A percentile compares a stretch with the other conserved stretches of the same genome.
phyloP scores from a whole-genome alignment of 2,888 invertebrate genomes.

The Stenodema calcarata region DNA sequence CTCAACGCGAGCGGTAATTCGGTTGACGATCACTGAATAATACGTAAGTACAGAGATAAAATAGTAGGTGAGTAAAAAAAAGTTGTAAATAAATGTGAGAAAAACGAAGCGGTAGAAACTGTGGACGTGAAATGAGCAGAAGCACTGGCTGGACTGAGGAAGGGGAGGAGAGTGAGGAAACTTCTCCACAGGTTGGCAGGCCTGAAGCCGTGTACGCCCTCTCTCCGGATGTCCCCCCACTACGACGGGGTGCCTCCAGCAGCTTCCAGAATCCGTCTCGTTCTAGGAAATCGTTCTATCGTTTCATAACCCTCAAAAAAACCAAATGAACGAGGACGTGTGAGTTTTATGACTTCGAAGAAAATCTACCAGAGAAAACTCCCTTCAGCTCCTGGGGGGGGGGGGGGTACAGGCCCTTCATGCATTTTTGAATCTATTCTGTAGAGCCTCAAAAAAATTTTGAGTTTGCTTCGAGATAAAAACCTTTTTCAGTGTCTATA shows the following conservation, averaged over 20 bases:
- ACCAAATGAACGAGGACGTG: no score
- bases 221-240: neutral
- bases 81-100: neutral
- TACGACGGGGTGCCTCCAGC: neutral
- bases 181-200: neutral
- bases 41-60: neutral
- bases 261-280: neutral
- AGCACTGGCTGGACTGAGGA: neutral
- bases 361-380: no score
- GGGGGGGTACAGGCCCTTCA: no score
- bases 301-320: no score
- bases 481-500: no score
- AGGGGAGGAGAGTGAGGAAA: neutral
- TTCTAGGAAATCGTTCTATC: neutral
- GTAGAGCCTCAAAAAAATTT: no score
- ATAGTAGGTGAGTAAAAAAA: neutral
- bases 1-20: neutral
- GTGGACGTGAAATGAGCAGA: neutral
- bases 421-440: no score
- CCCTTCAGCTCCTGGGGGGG: no score
- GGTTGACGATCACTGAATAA: neutral
- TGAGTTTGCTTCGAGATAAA: no score
- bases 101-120: neutral
- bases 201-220: neutral
- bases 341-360: no score